Conservation (phyloP, 1,140 invertebrate species). For the Drosophila murphyi region DNA sequence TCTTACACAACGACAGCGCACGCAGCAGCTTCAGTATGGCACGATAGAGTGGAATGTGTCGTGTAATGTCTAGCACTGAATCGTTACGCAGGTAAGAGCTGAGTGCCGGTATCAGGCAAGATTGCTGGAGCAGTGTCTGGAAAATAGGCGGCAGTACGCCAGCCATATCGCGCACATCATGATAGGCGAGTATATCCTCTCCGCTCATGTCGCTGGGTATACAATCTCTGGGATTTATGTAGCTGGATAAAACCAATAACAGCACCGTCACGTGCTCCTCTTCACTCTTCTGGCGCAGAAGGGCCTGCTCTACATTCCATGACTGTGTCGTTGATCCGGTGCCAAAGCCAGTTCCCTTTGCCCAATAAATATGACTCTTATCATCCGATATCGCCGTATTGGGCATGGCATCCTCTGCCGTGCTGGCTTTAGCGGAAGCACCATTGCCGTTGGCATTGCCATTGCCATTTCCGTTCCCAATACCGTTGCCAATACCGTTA, state of each 20-base stretch:
- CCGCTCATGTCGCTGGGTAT: conserved; percentile 85
- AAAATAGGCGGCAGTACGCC: conserved; percentile 89
- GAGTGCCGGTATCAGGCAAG: conserved; percentile 93
- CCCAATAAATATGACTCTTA: conserved; percentile 96
- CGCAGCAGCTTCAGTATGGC: conserved; percentile 92
- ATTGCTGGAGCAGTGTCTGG: conserved; percentile 90
- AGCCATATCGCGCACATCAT: conserved; percentile 78
- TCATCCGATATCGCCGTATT: conserved; percentile 86
- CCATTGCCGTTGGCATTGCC: conserved; percentile 30
- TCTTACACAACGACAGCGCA: conserved; percentile 89
- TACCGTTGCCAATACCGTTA: conserved; percentile 22
- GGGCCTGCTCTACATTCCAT: conserved; percentile 97
- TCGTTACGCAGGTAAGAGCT: conserved; percentile 97
- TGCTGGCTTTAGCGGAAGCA: conserved; percentile 31
- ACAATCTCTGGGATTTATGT: conserved; percentile 91
- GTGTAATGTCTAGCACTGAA: conserved; percentile 97
- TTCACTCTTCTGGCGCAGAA: conserved; percentile 94
- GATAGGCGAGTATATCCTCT: conserved; percentile 77
- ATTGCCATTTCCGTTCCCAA: conserved; percentile 18
- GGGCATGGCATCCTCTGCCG: conserved; percentile 47
- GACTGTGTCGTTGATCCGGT: conserved; percentile 97
- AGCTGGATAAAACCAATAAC: conserved; percentile 92
- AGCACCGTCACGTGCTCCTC: conserved; percentile 96
- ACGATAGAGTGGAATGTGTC: conserved; percentile 96
- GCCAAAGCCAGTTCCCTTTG: conserved; percentile 97